Conservation (phyloP, 2,113 vertebrate genomes). For the Mellivora capensis region DNA sequence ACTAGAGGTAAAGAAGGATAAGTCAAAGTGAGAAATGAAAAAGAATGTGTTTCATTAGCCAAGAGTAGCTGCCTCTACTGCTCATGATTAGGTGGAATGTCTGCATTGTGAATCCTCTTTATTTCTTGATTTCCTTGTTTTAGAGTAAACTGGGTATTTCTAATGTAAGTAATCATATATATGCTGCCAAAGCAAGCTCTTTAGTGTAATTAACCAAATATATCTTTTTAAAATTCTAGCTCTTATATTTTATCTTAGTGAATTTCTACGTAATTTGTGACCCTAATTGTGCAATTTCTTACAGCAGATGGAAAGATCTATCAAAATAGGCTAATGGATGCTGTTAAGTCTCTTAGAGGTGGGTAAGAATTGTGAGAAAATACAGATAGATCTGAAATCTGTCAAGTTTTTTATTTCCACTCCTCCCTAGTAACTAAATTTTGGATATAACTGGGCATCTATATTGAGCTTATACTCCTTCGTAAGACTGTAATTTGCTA, state of each 20-base stretch:
- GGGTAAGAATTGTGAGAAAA: not conserved
- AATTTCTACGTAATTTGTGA: not conserved
- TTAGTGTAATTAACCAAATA: not conserved
- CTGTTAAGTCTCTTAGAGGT: constrained; percentile 27
- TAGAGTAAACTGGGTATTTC: not conserved
- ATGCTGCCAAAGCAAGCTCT: not conserved
- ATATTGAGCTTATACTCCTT: not conserved
- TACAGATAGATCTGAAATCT: not conserved
- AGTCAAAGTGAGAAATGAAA: not conserved
- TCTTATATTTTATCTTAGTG: not conserved
- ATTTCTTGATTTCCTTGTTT: not conserved
- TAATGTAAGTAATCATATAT: not conserved
- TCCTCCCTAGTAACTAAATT: not conserved
- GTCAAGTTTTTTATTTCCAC: not conserved
- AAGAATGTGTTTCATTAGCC: not conserved
- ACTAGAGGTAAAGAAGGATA: not conserved
- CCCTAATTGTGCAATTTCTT: not conserved
- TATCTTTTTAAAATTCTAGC: not conserved
- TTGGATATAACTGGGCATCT: not conserved
- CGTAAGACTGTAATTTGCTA: not conserved
- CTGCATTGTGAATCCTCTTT: not conserved
- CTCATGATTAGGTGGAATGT: not conserved
- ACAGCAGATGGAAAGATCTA: not conserved
- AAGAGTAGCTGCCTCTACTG: not conserved
- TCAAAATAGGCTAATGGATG: constrained; percentile 16